Evolutionary conservation across 2,888 invertebrate species (phyloP).

Genomic region (Leptopilina myrica): DNA sequence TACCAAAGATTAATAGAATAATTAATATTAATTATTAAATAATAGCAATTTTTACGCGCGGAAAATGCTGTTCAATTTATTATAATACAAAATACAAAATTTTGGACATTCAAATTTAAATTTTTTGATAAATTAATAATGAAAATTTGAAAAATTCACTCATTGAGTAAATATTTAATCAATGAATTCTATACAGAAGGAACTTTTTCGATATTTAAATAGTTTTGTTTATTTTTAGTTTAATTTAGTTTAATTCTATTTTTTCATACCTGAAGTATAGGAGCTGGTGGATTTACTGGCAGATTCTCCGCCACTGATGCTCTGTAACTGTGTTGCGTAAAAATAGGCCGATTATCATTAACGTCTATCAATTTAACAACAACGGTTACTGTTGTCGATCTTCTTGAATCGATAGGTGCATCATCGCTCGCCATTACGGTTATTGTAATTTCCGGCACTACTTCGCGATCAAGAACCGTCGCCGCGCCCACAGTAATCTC

Average conservation of each 20-base stretch:
- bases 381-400: constrained; percentile 87
- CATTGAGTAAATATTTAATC: too few relatives aligned
- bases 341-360: constrained; percentile 93
- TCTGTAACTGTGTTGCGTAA: constrained; percentile 86
- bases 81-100: too few relatives aligned
- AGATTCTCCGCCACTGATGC: constrained; percentile 90
- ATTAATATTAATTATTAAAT: not conserved
- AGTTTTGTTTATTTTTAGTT: constrained; percentile 12
- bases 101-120: too few relatives aligned
- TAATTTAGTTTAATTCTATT: not conserved
- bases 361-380: constrained; percentile 88
- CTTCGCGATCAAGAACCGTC: constrained; percentile 88
- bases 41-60: too few relatives aligned
- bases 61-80: too few relatives aligned
- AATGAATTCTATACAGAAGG: too few relatives aligned
- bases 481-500: constrained; percentile 86
- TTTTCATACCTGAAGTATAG: constrained; percentile 82
- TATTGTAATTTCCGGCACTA: constrained; percentile 83
- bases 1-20: not conserved
- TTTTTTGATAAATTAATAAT: too few relatives aligned
- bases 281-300: constrained; percentile 87
- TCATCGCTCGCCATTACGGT: constrained; percentile 90
- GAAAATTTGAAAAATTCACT: too few relatives aligned
- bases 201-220: too few relatives aligned
- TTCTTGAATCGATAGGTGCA: constrained; percentile 83